A percentile compares a stretch with the other conserved stretches of the same genome.
Conservation (phyloP, 1,140 invertebrate genomes). For the Eriosoma lanigerum region DNA sequence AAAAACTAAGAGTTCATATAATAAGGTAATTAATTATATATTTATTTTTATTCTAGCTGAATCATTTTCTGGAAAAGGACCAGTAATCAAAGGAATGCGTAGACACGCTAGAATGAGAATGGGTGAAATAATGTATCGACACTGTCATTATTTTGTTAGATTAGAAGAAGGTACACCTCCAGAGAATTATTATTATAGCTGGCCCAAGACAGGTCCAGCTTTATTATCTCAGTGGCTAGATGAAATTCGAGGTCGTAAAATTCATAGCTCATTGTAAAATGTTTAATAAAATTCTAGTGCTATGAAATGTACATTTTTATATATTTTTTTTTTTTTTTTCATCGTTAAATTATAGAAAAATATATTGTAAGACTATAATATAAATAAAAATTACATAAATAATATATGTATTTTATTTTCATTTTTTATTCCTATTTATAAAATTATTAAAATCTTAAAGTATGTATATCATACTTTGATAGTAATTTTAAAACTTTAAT, state of each 20-base stretch:
- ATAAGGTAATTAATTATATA: too few relatives aligned
- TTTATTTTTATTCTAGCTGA: constrained; percentile 69
- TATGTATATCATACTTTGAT: too few relatives aligned
- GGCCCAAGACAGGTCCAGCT: constrained; percentile 69
- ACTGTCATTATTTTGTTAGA: constrained; percentile 85
- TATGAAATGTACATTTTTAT: constrained; percentile 32
- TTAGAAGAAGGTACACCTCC: constrained; percentile 92
- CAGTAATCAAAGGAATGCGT: constrained; percentile 76
- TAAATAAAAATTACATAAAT: too few relatives aligned
- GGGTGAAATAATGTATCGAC: constrained; percentile 75
- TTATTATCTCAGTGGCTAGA: constrained; percentile 74
- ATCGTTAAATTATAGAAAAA: neutral
- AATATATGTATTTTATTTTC: too few relatives aligned
- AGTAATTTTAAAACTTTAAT: too few relatives aligned
- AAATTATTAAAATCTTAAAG: too few relatives aligned
- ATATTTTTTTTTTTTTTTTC: neutral
- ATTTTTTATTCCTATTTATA: too few relatives aligned
- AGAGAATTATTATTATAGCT: constrained; percentile 71
- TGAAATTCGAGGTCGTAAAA: constrained; percentile 70
- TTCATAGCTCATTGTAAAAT: constrained; percentile 69
- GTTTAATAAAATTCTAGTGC: neutral
- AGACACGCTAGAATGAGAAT: constrained; percentile 73
- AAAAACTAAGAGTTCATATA: too few relatives aligned
- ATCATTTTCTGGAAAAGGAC: constrained; percentile 77
- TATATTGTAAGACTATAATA: neutral